These are phyloP conservation scores for Sebastes diploproa DNA, from an alignment of 2,797 vertebrate species.

Conservation along the genomic window DNA sequence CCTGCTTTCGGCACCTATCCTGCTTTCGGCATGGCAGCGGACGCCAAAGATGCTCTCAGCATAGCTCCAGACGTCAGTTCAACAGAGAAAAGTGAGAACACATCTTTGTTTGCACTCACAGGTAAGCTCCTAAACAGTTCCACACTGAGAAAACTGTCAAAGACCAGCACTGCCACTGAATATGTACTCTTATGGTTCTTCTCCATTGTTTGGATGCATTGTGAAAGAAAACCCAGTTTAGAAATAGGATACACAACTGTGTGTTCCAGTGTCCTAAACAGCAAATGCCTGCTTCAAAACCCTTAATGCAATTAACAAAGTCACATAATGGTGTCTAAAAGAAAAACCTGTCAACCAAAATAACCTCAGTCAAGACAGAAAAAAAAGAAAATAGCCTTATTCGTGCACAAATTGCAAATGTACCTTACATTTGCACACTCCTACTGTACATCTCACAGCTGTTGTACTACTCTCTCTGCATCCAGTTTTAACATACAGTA, in stretches of 20 bases:
- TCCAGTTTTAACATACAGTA: background rate
- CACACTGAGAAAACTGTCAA: background rate
- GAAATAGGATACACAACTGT: background rate
- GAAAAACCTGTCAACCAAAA: background rate
- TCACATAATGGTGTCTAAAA: background rate
- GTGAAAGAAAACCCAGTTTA: background rate
- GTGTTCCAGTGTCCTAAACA: background rate
- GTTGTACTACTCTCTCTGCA: background rate
- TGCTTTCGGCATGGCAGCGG: fast-evolving
- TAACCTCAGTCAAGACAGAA: background rate
- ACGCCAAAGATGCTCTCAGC: fast-evolving
- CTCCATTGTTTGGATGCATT: background rate
- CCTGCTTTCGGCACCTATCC: too few species aligned
- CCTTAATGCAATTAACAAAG: background rate
- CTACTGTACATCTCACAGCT: background rate
- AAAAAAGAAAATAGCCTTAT: background rate
- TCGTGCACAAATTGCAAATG: background rate
- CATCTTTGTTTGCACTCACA: background rate
- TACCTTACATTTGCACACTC: background rate
- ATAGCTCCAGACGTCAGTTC: background rate
- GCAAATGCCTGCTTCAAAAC: background rate
- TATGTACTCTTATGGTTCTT: background rate
- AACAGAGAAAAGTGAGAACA: fast-evolving
- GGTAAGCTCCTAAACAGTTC: background rate
- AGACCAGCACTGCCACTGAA: background rate